phyloP scores from a whole-genome alignment of 2,797 vertebrate genomes.

The Oophaga sylvatica region DNA sequence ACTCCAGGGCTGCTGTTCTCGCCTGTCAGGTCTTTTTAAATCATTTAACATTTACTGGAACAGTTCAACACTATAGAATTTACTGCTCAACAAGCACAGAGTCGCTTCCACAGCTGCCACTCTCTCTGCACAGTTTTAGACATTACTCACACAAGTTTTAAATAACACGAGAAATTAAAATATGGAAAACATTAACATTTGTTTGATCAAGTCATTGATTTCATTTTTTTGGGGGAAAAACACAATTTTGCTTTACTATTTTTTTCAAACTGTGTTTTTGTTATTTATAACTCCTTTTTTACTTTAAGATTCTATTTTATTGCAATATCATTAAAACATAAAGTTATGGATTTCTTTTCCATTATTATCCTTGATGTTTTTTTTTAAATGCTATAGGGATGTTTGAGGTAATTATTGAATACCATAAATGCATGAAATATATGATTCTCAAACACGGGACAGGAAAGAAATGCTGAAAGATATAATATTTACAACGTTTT shows the following conservation, averaged over 20 bases:
- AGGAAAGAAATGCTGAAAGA: constrained; percentile 12
- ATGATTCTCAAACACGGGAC: background rate
- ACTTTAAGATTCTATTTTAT: background rate
- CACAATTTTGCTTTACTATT: too few species aligned
- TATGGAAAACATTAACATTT: background rate
- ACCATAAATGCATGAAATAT: background rate
- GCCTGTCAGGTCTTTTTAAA: constrained; percentile 93
- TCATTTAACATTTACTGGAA: constrained; percentile 87
- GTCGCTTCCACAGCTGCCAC: constrained; percentile 74
- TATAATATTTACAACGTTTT: constrained; percentile 22
- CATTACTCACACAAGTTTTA: constrained; percentile 48
- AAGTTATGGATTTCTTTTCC: background rate
- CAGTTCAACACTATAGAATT: constrained; percentile 82
- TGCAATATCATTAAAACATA: background rate
- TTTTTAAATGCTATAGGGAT: background rate
- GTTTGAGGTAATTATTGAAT: constrained; percentile 23
- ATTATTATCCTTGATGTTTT: background rate
- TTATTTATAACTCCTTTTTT: background rate
- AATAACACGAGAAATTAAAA: background rate
- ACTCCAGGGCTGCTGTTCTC: constrained; percentile 88
- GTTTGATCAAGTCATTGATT: background rate
- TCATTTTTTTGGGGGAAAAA: background rate
- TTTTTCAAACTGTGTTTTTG: background rate
- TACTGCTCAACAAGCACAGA: constrained; percentile 75
- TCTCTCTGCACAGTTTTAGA: constrained; percentile 66